Evolutionary conservation across 2,113 vertebrate species (phyloP), one percentile per base, ranked within the genome.

Genomic region (Engystomops pustulosus): DNA sequence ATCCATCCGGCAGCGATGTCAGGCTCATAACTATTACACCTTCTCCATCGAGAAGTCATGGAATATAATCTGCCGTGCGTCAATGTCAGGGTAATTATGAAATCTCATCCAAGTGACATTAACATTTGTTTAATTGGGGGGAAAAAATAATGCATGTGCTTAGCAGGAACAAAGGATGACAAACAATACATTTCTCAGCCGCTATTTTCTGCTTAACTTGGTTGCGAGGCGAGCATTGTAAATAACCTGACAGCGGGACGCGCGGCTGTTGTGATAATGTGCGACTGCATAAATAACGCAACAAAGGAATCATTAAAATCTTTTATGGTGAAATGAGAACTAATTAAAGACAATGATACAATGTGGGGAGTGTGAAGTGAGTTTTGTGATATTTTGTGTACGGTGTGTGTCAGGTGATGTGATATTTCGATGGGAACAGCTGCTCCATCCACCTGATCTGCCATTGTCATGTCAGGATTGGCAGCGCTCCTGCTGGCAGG

Each of bases 121-220:
- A 55, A 47, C 81, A 65, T 83, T 51, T 36, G 53, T 53, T 38
- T 53, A 77, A 65, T 65, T 62, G 67, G 60, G 44, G 44, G 34
- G n/a, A 41, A 53, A 68, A 76, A 18, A 68, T 77, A 84, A 77
- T 49, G 25, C n/a, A 77, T 65, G 58, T 27, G 38, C 30, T 84
- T 3, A 84, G 20, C 30, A 77, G 34, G 58, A 76, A 83, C 69
- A 72, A 83, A 17, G 32, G 81, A 47, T 9, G 20, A 44, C 18
- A 77, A 77, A 67, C 55, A 76, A 75, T 44, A 67, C 38, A 65
- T 34, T 75, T 47, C 51, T 49, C 53, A 44, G 30, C 23, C 25
- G 27, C n/a, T 27, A 60, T 75, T 75, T 60, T 65, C 41, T 49
- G 27, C 45, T 53, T 51, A 69, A 53, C 45, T 65, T 27, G 20